These are phyloP conservation scores for Sarcophaga carnaria DNA, from an alignment of 2,888 invertebrate species.

Conservation along the genomic window DNA sequence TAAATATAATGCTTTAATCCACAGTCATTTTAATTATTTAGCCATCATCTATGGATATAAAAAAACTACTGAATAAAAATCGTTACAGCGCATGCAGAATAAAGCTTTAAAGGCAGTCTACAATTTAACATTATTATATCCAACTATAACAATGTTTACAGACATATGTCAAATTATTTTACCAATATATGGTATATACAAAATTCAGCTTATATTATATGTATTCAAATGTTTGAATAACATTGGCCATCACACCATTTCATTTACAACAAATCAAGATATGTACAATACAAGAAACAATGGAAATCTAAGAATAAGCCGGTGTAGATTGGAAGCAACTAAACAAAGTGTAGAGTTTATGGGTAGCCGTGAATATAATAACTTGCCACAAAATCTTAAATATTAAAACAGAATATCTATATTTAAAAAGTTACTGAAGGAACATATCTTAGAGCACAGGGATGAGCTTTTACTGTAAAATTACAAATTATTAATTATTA, in stretches of 20 bases:
- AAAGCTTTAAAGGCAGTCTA: background rate
- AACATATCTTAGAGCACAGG: slow-evolving; percentile 1
- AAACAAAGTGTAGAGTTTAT: background rate
- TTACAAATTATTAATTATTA: background rate
- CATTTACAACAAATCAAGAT: background rate
- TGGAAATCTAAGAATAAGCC: background rate
- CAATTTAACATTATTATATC: background rate
- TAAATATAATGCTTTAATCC: too few relatives aligned
- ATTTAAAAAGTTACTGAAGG: background rate
- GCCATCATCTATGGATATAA: slow-evolving; percentile 3
- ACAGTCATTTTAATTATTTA: background rate
- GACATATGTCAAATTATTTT: slow-evolving; percentile 1
- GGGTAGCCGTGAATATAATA: background rate
- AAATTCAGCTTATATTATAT: too few relatives aligned
- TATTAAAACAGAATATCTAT: too few relatives aligned
- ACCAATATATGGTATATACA: background rate
- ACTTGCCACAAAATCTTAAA: background rate
- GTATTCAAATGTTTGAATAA: too few relatives aligned
- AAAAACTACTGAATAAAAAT: background rate
- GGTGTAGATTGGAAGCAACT: background rate
- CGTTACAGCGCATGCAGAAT: slow-evolving; percentile 13
- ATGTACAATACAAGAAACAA: background rate
- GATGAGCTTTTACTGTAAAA: background rate
- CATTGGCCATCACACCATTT: background rate
- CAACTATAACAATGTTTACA: background rate